Conservation (phyloP, 1,140 invertebrate genomes). For the Heliconius congener region DNA sequence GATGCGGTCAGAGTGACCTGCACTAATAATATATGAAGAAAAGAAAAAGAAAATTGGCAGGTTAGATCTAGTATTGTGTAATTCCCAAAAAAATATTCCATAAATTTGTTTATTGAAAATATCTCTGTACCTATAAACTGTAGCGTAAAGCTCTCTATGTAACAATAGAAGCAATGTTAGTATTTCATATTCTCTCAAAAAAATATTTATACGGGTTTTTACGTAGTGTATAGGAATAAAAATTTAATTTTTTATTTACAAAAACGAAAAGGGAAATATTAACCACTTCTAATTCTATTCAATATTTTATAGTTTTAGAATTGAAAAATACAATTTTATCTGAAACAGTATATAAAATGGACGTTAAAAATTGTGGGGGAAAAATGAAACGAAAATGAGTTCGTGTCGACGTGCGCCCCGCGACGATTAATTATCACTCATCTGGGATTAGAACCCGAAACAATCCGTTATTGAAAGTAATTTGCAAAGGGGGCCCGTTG, state of each 20-base stretch:
- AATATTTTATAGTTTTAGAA: neutral
- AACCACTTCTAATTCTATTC: neutral
- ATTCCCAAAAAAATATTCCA: too few relatives aligned
- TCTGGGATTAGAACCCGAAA: constrained; percentile 26
- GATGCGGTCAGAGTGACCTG: too few relatives aligned
- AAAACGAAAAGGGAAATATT: neutral
- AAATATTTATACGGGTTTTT: too few relatives aligned
- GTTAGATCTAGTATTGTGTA: too few relatives aligned
- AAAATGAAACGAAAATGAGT: constrained; percentile 25
- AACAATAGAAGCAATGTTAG: neutral
- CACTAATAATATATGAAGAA: too few relatives aligned
- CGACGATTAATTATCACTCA: constrained; percentile 30
- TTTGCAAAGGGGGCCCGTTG: neutral
- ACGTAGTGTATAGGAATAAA: too few relatives aligned
- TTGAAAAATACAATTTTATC: constrained; percentile 16
- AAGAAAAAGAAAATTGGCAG: too few relatives aligned
- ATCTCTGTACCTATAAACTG: too few relatives aligned
- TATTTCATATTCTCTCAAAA: neutral
- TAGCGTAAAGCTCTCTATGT: too few relatives aligned
- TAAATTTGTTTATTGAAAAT: too few relatives aligned
- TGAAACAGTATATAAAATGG: constrained; percentile 12
- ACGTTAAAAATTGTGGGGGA: neutral
- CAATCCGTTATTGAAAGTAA: constrained; percentile 12
- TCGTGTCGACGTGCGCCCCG: constrained; percentile 7
- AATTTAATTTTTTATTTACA: neutral